Percentiles rank a stretch among this genome's conserved stretches.
Conservation (phyloP, 53 echinoderm and acorn worm genomes). For the Paracentrotus lividus region DNA sequence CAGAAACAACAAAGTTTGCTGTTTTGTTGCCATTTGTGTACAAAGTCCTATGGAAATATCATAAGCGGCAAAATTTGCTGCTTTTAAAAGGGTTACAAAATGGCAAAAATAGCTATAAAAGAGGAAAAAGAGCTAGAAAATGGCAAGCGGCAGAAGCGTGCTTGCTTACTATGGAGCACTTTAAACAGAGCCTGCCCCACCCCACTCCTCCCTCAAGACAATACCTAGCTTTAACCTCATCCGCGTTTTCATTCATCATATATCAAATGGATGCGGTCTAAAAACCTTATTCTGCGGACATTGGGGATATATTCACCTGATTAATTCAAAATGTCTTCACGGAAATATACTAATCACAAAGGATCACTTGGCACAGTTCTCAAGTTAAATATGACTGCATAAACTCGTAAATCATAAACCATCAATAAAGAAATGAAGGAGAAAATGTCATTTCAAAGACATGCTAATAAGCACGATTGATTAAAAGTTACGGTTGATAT, state of each 20-base stretch:
- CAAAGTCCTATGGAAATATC: too few species aligned
- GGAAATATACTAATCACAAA: neutral
- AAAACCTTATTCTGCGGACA: slow-evolving; percentile 22
- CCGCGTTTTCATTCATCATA: neutral
- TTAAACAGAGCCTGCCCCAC: too few species aligned
- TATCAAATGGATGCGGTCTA: slow-evolving; percentile 5
- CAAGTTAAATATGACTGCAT: neutral
- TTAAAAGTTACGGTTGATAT: too few species aligned
- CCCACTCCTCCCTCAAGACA: neutral
- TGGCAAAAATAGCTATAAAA: too few species aligned
- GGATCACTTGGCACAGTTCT: slow-evolving; percentile 41
- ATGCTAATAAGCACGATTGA: slow-evolving; percentile 4
- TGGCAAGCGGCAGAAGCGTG: too few species aligned
- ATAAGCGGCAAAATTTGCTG: too few species aligned
- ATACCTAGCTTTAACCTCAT: neutral
- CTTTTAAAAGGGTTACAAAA: too few species aligned
- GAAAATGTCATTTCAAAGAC: neutral
- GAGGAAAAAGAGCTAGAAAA: too few species aligned
- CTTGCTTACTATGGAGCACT: too few species aligned
- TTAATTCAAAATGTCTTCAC: slow-evolving; percentile 41
- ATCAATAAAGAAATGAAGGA: neutral
- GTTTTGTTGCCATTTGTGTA: too few species aligned
- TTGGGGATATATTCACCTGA: slow-evolving; percentile 12
- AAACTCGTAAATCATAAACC: slow-evolving; percentile 33
- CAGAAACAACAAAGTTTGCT: too few species aligned